Percentiles rank a stretch among this genome's conserved stretches.
phyloP scores from a whole-genome alignment of 2,888 invertebrate genomes.

The Aleiodes alternator region DNA sequence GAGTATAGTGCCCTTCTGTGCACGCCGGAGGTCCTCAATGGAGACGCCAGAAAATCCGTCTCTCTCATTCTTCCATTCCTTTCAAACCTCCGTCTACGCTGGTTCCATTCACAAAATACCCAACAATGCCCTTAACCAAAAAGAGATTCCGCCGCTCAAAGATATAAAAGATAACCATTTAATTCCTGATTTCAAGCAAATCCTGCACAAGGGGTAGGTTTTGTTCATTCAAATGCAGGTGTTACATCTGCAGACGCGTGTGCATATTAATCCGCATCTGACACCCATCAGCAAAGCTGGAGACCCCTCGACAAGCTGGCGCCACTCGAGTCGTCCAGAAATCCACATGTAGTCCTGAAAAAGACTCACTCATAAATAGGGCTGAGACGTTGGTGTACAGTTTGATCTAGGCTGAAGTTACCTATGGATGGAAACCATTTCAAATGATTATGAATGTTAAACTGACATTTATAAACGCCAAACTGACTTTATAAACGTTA shows the following conservation, averaged over 20 bases:
- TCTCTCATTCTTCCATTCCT: conserved; percentile 39
- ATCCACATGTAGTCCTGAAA: not conserved
- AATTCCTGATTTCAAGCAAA: not conserved
- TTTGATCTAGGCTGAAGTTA: no score
- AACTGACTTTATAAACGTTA: no score
- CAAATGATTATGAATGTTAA: no score
- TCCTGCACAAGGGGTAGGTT: conserved; percentile 27
- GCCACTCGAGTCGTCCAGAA: conserved; percentile 62
- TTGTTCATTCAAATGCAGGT: conserved; percentile 32
- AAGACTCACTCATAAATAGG: no score
- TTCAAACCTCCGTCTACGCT: conserved; percentile 53
- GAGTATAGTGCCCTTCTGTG: conserved; percentile 55
- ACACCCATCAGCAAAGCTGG: conserved; percentile 14
- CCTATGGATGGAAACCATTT: no score
- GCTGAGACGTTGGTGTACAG: no score
- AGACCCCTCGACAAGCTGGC: conserved; percentile 69
- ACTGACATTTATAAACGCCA: no score
- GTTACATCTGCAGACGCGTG: conserved; percentile 46
- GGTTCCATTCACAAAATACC: conserved; percentile 67
- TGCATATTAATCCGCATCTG: conserved; percentile 41
- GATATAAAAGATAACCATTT: not conserved
- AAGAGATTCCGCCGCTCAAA: conserved; percentile 64
- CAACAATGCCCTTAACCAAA: conserved; percentile 69
- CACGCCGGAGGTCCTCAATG: conserved; percentile 64
- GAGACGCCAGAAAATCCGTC: conserved; percentile 57